Conservation (phyloP, 1,140 invertebrate genomes). For the Hypothenemus hampei region DNA sequence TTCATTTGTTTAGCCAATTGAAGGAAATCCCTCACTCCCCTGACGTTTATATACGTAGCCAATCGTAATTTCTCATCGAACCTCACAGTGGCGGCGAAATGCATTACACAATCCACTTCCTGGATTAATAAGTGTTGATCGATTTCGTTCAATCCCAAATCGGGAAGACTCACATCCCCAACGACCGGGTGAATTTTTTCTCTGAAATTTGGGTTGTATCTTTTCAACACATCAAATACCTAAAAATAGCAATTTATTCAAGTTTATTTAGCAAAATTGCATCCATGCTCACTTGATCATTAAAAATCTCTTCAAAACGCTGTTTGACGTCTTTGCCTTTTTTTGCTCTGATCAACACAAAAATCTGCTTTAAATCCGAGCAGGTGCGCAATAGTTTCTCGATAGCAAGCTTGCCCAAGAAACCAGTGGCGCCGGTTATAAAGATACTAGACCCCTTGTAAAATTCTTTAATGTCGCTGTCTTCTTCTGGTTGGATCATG, state of each 20-base stretch:
- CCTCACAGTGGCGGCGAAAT: slow-evolving; percentile 64
- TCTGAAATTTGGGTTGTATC: slow-evolving; percentile 53
- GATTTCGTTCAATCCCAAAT: slow-evolving; percentile 54
- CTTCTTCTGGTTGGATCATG: slow-evolving; percentile 23
- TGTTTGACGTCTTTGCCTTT: slow-evolving; percentile 61
- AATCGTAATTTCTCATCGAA: slow-evolving; percentile 65
- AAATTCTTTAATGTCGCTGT: slow-evolving; percentile 35
- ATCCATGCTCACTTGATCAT: slow-evolving; percentile 54
- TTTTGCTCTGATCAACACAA: slow-evolving; percentile 71
- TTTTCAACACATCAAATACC: slow-evolving; percentile 34
- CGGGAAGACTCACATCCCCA: slow-evolving; percentile 58
- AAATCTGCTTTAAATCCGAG: slow-evolving; percentile 63
- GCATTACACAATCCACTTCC: slow-evolving; percentile 52
- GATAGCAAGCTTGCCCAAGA: slow-evolving; percentile 63
- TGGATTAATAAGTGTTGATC: slow-evolving; percentile 56
- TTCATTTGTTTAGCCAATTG: slow-evolving; percentile 61
- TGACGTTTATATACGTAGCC: slow-evolving; percentile 64
- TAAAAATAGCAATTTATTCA: background rate
- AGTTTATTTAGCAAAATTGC: background rate
- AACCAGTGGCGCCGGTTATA: slow-evolving; percentile 58
- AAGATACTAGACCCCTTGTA: slow-evolving; percentile 47
- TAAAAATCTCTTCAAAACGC: slow-evolving; percentile 58
- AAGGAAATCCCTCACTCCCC: slow-evolving; percentile 59
- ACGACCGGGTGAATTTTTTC: slow-evolving; percentile 57
- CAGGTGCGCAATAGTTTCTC: slow-evolving; percentile 39